These are phyloP conservation scores for Hyaena hyaena DNA, from an alignment of 2,113 vertebrate species.

Conservation along the genomic window DNA sequence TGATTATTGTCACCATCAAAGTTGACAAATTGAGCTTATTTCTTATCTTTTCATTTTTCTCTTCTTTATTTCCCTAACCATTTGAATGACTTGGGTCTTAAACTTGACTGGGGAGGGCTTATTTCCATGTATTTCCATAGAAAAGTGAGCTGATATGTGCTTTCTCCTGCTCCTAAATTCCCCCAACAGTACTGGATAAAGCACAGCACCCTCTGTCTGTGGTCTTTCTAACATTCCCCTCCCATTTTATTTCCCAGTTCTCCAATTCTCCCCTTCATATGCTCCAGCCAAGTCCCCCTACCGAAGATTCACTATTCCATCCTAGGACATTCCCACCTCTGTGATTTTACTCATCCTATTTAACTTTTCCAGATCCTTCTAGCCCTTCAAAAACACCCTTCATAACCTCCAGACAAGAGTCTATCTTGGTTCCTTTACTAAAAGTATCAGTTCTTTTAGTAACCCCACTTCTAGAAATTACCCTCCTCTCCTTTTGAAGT, in stretches of 20 bases:
- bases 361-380: background rate
- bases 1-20: background rate
- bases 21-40: background rate
- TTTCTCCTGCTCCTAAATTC: background rate
- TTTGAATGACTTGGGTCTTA: background rate
- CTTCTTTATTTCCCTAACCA: background rate
- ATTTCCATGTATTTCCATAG: background rate
- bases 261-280: background rate
- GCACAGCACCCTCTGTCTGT: too few relatives aligned
- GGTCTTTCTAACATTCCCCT: background rate
- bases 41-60: background rate
- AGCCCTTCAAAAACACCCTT: background rate
- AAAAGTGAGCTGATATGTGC: background rate
- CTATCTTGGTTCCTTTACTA: background rate
- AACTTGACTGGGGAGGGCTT: background rate
- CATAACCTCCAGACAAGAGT: background rate
- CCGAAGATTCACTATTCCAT: background rate
- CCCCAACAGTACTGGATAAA: fast-evolving
- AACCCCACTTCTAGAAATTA: background rate
- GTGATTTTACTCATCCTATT: background rate
- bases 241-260: background rate
- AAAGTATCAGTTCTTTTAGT: background rate
- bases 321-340: background rate
- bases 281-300: background rate
- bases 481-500: background rate